Conservation (phyloP, 2,797 vertebrate genomes). For the Eulemur coronatus region DNA sequence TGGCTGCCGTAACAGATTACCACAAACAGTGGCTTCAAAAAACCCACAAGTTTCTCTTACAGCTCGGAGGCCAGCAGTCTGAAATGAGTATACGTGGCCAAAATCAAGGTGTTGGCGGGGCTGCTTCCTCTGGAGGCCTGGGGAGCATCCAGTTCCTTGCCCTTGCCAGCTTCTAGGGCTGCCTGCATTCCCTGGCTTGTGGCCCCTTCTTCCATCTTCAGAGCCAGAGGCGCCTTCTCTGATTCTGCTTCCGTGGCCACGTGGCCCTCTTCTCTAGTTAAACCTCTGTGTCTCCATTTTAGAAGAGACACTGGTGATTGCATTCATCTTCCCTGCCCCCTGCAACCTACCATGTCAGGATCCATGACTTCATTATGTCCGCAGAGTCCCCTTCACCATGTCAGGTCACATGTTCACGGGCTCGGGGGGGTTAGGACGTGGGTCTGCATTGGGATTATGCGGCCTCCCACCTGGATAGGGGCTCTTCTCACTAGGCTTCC, state of each 20-base stretch:
- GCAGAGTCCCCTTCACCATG: neutral
- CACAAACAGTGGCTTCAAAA: neutral
- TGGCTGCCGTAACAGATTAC: neutral
- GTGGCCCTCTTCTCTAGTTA: neutral
- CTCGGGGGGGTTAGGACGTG: neutral
- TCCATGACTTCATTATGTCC: neutral
- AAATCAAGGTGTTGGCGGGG: neutral
- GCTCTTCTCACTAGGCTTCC: neutral
- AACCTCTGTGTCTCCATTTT: neutral
- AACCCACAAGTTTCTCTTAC: neutral
- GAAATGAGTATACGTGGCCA: too few species aligned
- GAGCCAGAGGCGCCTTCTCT: neutral
- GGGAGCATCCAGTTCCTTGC: neutral
- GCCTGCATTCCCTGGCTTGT: neutral
- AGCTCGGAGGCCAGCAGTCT: neutral
- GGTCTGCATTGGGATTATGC: neutral
- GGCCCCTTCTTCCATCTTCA: neutral
- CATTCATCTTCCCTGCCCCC: neutral
- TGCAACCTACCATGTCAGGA: neutral
- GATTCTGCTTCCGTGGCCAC: neutral
- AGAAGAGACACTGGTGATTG: neutral
- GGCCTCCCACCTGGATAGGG: neutral
- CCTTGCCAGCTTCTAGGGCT: neutral
- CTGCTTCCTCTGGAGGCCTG: neutral
- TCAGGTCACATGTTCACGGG: neutral